Conservation (phyloP, 2,797 vertebrate species). For the Chelidonichthys spinosus region DNA sequence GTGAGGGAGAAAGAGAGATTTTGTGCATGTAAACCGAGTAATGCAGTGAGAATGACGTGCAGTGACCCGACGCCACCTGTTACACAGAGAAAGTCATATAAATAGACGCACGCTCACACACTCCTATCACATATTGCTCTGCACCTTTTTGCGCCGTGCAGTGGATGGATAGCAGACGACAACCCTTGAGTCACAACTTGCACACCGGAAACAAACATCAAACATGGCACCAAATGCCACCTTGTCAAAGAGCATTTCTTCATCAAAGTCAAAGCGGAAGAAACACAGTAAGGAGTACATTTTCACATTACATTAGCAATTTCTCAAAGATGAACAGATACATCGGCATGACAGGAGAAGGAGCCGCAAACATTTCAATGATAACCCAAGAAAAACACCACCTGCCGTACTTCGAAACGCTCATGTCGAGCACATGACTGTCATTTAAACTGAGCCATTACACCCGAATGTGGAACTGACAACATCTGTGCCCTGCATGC, state of each 20-base stretch:
- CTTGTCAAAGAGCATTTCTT: slow-evolving; percentile 31
- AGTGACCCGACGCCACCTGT: slow-evolving; percentile 18
- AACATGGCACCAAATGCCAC: slow-evolving; percentile 27
- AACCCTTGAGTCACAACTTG: slow-evolving; percentile 25
- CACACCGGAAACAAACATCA: slow-evolving; percentile 38
- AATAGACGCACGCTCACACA: slow-evolving; percentile 1
- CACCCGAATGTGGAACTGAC: slow-evolving; percentile 28
- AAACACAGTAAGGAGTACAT: slow-evolving; percentile 1
- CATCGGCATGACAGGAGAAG: slow-evolving; percentile 3
- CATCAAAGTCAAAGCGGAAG: slow-evolving; percentile 30
- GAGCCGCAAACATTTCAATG: not conserved
- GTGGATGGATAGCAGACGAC: slow-evolving; percentile 18
- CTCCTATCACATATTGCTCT: not conserved
- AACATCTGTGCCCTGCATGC: slow-evolving; percentile 34
- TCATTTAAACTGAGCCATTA: slow-evolving; percentile 37
- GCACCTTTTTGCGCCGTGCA: slow-evolving; percentile 10
- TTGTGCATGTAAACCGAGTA: too few species aligned
- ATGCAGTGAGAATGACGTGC: not conserved
- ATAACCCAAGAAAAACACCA: slow-evolving; percentile 33
- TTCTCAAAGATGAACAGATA: slow-evolving; percentile 26
- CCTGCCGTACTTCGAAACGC: slow-evolving; percentile 16
- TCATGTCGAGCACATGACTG: slow-evolving; percentile 7
- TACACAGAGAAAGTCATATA: not conserved
- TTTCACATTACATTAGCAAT: slow-evolving; percentile 17
- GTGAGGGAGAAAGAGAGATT: not conserved